phyloP scores from a whole-genome alignment of 2,888 invertebrate genomes.

The Petrolisthes manimaculis region DNA sequence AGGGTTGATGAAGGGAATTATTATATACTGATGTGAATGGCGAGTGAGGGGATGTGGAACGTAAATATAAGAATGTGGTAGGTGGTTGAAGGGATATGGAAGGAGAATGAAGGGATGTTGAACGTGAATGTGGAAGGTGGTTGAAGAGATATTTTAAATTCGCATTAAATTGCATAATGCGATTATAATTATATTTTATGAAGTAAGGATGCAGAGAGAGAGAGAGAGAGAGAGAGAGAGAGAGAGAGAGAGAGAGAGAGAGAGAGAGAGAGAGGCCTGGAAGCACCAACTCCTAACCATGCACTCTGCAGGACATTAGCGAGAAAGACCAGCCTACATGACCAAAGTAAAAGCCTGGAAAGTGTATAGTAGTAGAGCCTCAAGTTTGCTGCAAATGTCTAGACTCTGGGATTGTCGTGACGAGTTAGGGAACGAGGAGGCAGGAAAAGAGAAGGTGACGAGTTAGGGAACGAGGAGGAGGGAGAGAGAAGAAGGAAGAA shows the following conservation, averaged over 20 bases:
- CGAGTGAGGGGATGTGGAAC: too few species aligned
- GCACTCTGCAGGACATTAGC: too few species aligned
- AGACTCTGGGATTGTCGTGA: too few species aligned
- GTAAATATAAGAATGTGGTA: too few species aligned
- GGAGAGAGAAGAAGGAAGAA: background rate
- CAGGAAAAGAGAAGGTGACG: background rate
- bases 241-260: background rate
- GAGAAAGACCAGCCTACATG: too few species aligned
- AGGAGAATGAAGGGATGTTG: background rate
- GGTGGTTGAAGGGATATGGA: background rate
- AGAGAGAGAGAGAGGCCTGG: too few species aligned
- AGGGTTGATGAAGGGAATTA: too few species aligned
- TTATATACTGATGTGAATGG: too few species aligned
- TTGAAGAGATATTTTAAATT: background rate
- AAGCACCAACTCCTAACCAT: too few species aligned
- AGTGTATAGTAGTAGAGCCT: too few species aligned
- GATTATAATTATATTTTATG: background rate
- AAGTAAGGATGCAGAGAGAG: background rate
- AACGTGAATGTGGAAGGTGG: background rate
- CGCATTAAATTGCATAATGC: background rate
- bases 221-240: slow-evolving; percentile 1
- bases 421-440: background rate
- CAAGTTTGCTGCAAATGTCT: too few species aligned
- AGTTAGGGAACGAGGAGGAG: background rate
- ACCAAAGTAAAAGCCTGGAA: too few species aligned